Evolutionary conservation across 2,113 vertebrate species (phyloP).

Genomic region (Turdus rufiventris): DNA sequence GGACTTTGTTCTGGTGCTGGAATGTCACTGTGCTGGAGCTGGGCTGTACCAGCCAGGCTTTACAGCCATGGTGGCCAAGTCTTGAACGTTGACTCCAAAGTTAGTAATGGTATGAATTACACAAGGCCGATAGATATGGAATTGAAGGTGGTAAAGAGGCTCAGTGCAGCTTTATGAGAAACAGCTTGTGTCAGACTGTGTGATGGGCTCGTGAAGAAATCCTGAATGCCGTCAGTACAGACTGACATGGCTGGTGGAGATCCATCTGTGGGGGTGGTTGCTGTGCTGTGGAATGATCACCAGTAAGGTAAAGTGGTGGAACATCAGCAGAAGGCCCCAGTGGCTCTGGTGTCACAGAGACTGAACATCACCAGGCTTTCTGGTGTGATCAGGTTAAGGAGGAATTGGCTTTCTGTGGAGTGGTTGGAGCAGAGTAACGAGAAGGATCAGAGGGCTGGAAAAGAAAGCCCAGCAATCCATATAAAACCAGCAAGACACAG

Average conservation of each 20-base stretch:
- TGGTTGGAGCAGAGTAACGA: neutral
- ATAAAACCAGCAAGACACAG: neutral
- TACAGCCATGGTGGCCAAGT: neutral
- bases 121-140: neutral
- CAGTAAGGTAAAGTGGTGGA: neutral
- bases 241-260: neutral
- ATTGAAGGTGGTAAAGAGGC: neutral
- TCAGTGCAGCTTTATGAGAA: neutral
- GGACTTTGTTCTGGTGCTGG: neutral
- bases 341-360: neutral
- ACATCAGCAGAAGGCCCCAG: neutral
- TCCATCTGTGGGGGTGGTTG: neutral
- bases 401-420: neutral
- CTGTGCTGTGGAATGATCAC: neutral
- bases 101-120: neutral
- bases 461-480: neutral
- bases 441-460: neutral
- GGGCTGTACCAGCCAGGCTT: neutral
- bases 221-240: neutral
- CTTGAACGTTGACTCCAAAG: neutral
- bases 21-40: neutral
- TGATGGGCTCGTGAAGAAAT: neutral
- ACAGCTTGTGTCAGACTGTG: neutral
- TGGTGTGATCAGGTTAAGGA: neutral
- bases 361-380: neutral